phyloP scores from a whole-genome alignment of 2,113 vertebrate species.

The Plotosus lineatus region DNA sequence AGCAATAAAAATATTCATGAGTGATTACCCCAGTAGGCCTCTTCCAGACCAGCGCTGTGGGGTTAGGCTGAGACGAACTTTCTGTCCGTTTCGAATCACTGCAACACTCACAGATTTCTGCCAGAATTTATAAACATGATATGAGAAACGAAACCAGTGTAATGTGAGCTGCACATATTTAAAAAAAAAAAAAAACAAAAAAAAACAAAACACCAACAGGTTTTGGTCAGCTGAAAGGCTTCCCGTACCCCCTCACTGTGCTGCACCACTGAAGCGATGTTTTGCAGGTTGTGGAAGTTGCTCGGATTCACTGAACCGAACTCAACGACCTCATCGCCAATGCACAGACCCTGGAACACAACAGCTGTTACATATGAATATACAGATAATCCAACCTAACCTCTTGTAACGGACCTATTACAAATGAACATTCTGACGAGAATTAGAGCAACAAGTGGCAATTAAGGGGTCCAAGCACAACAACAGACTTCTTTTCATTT shows the following conservation, averaged over 20 bases:
- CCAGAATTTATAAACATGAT: not conserved
- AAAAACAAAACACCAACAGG: too few relatives aligned
- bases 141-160: not conserved
- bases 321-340: conserved; percentile 85
- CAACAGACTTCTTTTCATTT: not conserved
- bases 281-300: conserved; percentile 92
- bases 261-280: conserved; percentile 87
- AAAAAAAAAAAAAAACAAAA: not conserved
- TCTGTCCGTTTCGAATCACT: conserved; percentile 80
- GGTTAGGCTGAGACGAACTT: conserved; percentile 79
- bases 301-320: conserved; percentile 88
- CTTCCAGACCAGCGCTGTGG: conserved; percentile 89
- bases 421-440: not conserved
- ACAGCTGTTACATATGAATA: conserved; percentile 12
- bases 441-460: not conserved
- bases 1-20: not conserved
- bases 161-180: not conserved
- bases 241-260: conserved; percentile 90
- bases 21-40: conserved; percentile 87
- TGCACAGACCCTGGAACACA: conserved; percentile 79
- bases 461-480: not conserved
- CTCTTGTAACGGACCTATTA: not conserved
- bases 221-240: not conserved
- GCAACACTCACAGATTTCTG: conserved; percentile 84
- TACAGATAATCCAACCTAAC: not conserved